Percentiles rank a stretch among this genome's conserved stretches.
Evolutionary conservation across 2,888 invertebrate species (phyloP).

Genomic region (Diploptera punctata): DNA sequence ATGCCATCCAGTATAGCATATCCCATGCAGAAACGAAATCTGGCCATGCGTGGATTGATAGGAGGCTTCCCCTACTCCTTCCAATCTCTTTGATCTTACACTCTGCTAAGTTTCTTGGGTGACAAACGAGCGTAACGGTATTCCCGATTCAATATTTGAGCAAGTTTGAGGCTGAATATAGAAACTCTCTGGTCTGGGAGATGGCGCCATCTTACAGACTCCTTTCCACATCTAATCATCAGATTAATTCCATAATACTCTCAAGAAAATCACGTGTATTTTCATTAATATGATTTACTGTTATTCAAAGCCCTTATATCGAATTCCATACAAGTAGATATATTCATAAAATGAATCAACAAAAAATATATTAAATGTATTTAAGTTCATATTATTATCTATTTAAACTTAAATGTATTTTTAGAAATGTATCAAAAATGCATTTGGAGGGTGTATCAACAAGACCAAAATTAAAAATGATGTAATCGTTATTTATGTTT

Average conservation of each 20-base stretch:
- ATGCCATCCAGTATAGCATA: background rate
- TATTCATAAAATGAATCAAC: too few relatives aligned
- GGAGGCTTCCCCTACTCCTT: conserved; percentile 5
- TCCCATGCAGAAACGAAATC: conserved; percentile 36
- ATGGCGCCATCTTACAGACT: background rate
- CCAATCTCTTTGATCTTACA: conserved; percentile 37
- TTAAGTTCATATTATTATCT: too few relatives aligned
- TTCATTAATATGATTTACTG: too few relatives aligned
- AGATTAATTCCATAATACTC: conserved; percentile 6
- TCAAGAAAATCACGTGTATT: background rate
- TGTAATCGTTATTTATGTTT: too few relatives aligned
- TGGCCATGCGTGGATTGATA: conserved; percentile 34
- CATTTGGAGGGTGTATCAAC: too few relatives aligned
- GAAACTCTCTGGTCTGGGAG: background rate
- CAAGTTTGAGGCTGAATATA: conserved; percentile 24
- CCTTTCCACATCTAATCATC: background rate
- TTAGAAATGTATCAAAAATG: too few relatives aligned
- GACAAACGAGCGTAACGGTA: conserved; percentile 35
- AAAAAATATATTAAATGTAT: background rate
- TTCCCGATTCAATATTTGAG: conserved; percentile 39
- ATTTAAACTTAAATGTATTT: too few relatives aligned
- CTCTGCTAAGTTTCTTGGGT: conserved; percentile 34
- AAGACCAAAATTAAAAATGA: too few relatives aligned
- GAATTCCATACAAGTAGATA: too few relatives aligned
- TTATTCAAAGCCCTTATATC: too few relatives aligned